Evolutionary conservation across 2,113 vertebrate genomes (phyloP).

Genomic region (Casuarius casuarius): DNA sequence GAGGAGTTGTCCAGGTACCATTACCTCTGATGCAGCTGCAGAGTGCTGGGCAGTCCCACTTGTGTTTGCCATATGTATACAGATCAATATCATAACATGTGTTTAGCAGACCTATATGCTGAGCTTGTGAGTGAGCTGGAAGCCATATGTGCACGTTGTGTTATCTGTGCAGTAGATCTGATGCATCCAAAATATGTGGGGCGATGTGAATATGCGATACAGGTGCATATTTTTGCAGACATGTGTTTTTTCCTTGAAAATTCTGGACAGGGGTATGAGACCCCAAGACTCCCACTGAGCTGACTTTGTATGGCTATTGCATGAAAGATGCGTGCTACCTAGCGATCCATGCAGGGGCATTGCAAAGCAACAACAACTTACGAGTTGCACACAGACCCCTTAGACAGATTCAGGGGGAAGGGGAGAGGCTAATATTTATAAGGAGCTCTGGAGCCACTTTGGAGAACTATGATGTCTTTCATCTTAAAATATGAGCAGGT

Average conservation of each 20-base stretch:
- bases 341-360: background rate
- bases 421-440: background rate
- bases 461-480: background rate
- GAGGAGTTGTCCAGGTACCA: accelerated
- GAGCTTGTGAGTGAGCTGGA: background rate
- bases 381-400: background rate
- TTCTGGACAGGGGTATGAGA: background rate
- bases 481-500: background rate
- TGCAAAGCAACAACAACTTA: background rate
- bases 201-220: background rate
- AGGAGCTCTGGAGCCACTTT: background rate
- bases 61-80: background rate
- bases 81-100: accelerated
- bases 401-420: background rate
- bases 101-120: background rate
- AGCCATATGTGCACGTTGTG: background rate
- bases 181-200: background rate
- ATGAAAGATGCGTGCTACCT: background rate
- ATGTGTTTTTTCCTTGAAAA: background rate
- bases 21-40: background rate
- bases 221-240: background rate
- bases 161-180: background rate
- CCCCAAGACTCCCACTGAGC: background rate
- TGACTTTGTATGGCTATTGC: background rate
- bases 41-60: background rate